Percentiles rank a stretch among this genome's conserved stretches.
phyloP scores from a whole-genome alignment of 2,113 vertebrate genomes.

The Platichthys flesus region DNA sequence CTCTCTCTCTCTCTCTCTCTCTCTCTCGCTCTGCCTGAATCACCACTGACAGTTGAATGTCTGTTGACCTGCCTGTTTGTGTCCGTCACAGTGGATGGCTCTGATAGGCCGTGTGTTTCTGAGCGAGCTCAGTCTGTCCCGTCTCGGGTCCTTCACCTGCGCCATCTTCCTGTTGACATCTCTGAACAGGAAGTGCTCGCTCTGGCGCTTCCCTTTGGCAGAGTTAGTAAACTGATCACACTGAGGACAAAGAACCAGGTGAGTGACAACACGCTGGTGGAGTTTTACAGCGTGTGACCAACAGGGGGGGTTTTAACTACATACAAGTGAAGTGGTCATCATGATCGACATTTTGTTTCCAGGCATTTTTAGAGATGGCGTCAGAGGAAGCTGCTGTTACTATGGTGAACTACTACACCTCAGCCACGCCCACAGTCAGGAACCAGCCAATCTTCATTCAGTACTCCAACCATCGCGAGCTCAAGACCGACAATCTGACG shows the following conservation, averaged over 20 bases:
- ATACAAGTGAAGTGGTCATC: too few species aligned
- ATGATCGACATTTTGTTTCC: background rate
- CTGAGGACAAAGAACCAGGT: conserved; percentile 60
- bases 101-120: conserved; percentile 61
- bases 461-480: conserved; percentile 69
- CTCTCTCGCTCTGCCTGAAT: background rate
- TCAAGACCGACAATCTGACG: conserved; percentile 63
- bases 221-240: conserved; percentile 54
- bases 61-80: background rate
- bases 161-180: conserved; percentile 58
- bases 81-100: conserved; percentile 56
- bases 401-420: conserved; percentile 71
- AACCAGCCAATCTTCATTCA: conserved; percentile 69
- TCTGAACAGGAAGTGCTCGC: conserved; percentile 68
- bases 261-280: background rate
- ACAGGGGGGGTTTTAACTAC: too few species aligned
- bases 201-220: conserved; percentile 57
- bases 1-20: too few species aligned
- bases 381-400: conserved; percentile 60
- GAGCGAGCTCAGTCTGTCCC: conserved; percentile 59
- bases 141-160: conserved; percentile 63
- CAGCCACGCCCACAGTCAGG: conserved; percentile 62
- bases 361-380: conserved; percentile 68
- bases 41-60: background rate
- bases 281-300: too few species aligned